phyloP scores from a whole-genome alignment of 2,113 vertebrate species.

The Oreochromis niloticus region DNA sequence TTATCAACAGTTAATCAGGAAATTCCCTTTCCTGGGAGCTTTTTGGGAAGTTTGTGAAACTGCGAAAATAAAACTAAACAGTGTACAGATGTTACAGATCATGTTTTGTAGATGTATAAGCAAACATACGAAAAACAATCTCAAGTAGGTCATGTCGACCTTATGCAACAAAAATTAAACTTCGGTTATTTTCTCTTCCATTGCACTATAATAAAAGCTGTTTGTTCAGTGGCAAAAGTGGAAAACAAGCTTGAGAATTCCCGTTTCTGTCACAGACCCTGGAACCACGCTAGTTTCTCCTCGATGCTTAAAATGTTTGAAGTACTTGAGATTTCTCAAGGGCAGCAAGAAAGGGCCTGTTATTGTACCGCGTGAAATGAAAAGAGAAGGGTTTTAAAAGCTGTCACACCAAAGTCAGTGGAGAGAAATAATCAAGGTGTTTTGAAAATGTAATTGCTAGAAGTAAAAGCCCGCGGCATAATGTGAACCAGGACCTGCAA shows the following conservation, averaged over 20 bases:
- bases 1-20: neutral
- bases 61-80: too few relatives aligned
- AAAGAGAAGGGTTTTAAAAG: slow-evolving; percentile 42
- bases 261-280: slow-evolving; percentile 19
- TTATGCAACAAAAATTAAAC: neutral
- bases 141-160: neutral
- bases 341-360: slow-evolving; percentile 42
- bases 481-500: slow-evolving; percentile 27
- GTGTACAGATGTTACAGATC: rapidly evolving
- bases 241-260: slow-evolving; percentile 33
- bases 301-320: slow-evolving; percentile 54
- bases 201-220: slow-evolving; percentile 15
- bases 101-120: neutral
- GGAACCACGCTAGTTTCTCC: slow-evolving; percentile 40
- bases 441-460: slow-evolving; percentile 59
- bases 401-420: slow-evolving; percentile 48
- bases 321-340: slow-evolving; percentile 61
- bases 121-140: neutral
- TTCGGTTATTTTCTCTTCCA: neutral
- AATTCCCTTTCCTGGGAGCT: neutral
- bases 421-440: slow-evolving; percentile 60
- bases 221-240: slow-evolving; percentile 14
- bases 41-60: neutral
- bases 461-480: slow-evolving; percentile 46
- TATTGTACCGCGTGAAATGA: slow-evolving; percentile 29